phyloP scores from a whole-genome alignment of 92 coral and sea anemone species.

The Umimayanthus chanpuru region DNA sequence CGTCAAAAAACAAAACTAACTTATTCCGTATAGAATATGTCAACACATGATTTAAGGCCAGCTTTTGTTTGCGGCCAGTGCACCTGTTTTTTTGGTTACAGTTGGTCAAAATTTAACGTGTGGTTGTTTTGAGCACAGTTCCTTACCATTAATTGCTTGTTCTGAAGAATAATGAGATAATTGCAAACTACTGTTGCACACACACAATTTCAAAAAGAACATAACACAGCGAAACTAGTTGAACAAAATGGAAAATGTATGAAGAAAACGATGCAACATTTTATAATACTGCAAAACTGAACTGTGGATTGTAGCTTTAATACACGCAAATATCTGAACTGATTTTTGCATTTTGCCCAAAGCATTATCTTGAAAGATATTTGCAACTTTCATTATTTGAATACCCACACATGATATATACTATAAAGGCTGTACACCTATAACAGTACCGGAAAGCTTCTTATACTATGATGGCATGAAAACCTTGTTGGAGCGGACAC shows the following conservation, averaged over 20 bases:
- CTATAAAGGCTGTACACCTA: not conserved
- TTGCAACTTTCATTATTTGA: not conserved
- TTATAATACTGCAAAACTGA: too few relatives aligned
- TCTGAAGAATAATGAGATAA: not conserved
- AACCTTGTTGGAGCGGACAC: too few relatives aligned
- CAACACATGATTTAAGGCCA: not conserved
- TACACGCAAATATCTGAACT: too few relatives aligned
- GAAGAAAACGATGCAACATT: too few relatives aligned
- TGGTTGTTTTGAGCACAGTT: constrained; percentile 4
- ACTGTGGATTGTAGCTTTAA: too few relatives aligned
- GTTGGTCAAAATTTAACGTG: not conserved
- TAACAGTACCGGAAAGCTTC: too few relatives aligned
- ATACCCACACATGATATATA: too few relatives aligned
- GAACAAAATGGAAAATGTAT: too few relatives aligned
- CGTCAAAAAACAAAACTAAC: not conserved
- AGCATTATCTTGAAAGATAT: not conserved
- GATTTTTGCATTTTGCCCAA: not conserved
- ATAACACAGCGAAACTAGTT: too few relatives aligned
- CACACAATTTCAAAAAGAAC: not conserved
- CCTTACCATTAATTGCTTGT: not conserved
- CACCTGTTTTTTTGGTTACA: constrained; percentile 34
- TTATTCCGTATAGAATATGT: not conserved
- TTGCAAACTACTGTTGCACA: not conserved
- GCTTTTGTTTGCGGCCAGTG: not conserved
- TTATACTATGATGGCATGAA: too few relatives aligned